Base-by-base conservation (phyloP, 1,140 invertebrate genomes). In the Apis dorsata region DNA sequence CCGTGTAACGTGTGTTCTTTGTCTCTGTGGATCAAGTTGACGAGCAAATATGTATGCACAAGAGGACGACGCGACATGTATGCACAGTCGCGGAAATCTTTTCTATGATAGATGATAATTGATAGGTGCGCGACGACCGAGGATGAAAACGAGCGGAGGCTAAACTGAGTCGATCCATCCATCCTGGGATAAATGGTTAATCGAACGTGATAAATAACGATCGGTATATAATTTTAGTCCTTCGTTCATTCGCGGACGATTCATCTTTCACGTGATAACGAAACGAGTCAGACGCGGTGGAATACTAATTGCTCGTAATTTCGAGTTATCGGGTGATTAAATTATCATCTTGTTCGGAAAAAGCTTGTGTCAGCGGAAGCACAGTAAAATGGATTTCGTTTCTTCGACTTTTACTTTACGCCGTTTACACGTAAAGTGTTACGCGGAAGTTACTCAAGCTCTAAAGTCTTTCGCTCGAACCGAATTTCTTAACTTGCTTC, bases 21-120 rank as follows among this genome's bases (percentile, higher is more conserved):
- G 85, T 87, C 59, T 83, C 70, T 13, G 28, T 7, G 17, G 34
- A 66, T 34, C 59, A 77, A 79, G 68, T 76, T 86, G 65, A 85
- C 80, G 34, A 34, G 86, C 81, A 84, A 79, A 84, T 34, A 24
- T 24, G 24, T 24, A 24, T 24, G 24, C 24, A 24, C 24, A 24
- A 24, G 60, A 70, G 12, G 69, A 65, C 24, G 57, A 19, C 72
- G 59, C 0, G 72, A 34, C 34, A 34, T 34, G 34, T 34, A 57
- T 34, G 44, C n/a, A 59, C 55, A 70, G 71, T 34, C 24, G 57
- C 15, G 65, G 24, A 63, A 49, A 82, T 73, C 76, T 7, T 3
- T 15, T 28, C 11, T 15, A 13, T 49, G 34, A 53, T 57, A 21
- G 15, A 65, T 21, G 19, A 68, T 86, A 87, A 86, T 83, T 83